Conservation (phyloP, 2,888 invertebrate species). For the Zygaena filipendulae region DNA sequence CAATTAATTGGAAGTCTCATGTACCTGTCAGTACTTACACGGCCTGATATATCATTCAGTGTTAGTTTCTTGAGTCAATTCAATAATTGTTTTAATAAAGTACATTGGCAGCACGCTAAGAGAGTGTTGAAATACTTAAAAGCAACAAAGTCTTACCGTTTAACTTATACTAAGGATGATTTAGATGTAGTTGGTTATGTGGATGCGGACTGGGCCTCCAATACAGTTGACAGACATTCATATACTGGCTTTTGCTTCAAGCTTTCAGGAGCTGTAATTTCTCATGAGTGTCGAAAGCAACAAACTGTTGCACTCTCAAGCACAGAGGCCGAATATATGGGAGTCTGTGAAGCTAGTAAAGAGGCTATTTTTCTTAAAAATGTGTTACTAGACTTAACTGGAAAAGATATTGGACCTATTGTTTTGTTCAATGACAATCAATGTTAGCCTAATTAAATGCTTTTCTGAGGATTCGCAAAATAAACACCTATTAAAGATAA, state of each 20-base stretch:
- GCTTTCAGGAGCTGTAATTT: conserved; percentile 12
- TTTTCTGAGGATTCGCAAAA: too few relatives aligned
- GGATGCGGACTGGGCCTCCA: conserved; percentile 17
- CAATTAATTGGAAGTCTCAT: conserved; percentile 14
- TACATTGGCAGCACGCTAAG: conserved; percentile 15
- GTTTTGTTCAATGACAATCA: too few relatives aligned
- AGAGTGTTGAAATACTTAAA: conserved; percentile 13
- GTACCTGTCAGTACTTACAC: conserved; percentile 15
- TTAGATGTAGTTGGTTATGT: conserved; percentile 13
- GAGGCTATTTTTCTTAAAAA: not conserved
- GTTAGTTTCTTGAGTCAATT: conserved; percentile 17
- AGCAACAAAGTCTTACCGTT: conserved; percentile 12
- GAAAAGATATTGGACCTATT: too few relatives aligned
- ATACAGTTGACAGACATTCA: conserved; percentile 11
- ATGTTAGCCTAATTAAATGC: too few relatives aligned
- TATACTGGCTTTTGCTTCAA: conserved; percentile 16
- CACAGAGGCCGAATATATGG: conserved; percentile 1
- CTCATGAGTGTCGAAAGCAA: conserved; percentile 11
- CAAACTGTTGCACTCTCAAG: conserved; percentile 1
- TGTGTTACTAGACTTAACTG: too few relatives aligned
- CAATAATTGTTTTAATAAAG: conserved; percentile 15
- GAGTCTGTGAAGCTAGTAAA: conserved; percentile 4
- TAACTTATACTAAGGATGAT: conserved; percentile 14
- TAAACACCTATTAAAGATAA: too few relatives aligned
- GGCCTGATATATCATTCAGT: conserved; percentile 17